Evolutionary conservation across 23 tunicate genomes (phyloP).

Genomic region (Aplidium turbinatum): DNA sequence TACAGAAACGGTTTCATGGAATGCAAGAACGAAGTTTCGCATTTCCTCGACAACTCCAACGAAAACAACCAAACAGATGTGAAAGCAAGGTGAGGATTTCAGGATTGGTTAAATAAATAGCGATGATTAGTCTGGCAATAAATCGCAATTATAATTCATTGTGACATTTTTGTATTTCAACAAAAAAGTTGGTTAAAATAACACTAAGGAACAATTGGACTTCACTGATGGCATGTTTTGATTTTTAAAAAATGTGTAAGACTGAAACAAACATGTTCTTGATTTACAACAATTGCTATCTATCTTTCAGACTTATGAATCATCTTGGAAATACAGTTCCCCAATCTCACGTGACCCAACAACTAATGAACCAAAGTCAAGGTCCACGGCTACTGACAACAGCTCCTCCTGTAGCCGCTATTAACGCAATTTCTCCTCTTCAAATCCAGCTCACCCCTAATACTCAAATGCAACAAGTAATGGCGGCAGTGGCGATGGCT

Average conservation of each 20-base stretch:
- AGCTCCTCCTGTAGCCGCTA: slow-evolving; percentile 59
- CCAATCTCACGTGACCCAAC: slow-evolving; percentile 37
- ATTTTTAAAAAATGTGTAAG: too few species aligned
- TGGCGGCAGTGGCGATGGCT: slow-evolving; percentile 77
- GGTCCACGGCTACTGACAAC: slow-evolving; percentile 66
- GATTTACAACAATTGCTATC: too few species aligned
- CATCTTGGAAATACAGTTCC: slow-evolving; percentile 63
- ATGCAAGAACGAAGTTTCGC: slow-evolving; percentile 73
- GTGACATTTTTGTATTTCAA: not conserved
- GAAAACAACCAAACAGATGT: slow-evolving; percentile 74
- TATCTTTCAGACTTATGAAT: slow-evolving; percentile 55
- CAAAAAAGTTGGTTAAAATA: not conserved
- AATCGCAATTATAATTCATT: not conserved
- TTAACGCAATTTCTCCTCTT: slow-evolving; percentile 47
- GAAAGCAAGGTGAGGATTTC: slow-evolving; percentile 52
- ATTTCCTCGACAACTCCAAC: slow-evolving; percentile 48
- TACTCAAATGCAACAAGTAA: slow-evolving; percentile 72
- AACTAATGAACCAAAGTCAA: slow-evolving; percentile 17
- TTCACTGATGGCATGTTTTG: too few species aligned
- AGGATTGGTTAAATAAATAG: not conserved
- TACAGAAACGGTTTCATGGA: slow-evolving; percentile 66
- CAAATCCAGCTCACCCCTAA: slow-evolving; percentile 73
- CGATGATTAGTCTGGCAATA: not conserved
- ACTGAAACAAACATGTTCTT: too few species aligned
- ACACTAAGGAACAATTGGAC: too few species aligned